Base-by-base conservation (phyloP, 92 coral and sea anemone genomes). In the Phenganax marumi region DNA sequence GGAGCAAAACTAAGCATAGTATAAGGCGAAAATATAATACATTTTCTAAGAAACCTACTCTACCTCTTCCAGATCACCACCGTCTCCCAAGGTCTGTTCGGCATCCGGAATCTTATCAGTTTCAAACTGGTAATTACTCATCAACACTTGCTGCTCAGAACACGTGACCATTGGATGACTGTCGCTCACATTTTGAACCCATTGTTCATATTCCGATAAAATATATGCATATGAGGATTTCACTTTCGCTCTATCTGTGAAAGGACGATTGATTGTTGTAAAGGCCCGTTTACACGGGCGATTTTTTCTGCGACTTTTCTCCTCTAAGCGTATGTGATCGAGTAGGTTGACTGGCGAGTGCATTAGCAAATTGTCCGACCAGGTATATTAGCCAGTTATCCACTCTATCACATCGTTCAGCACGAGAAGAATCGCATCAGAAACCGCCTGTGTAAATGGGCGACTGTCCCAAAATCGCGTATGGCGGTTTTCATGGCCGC, bases 81-180 rank as follows among this genome's bases (percentile, higher is more conserved):
- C 98, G 83, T 95, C 98, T n/a, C 98, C 98, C 50, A 82, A 89
- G 8, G 96, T 95, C 5, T 26, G 76, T 0, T 93, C 97, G 52
- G 93, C 95, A 47, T 89, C 80, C 16, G 80, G 85, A 10, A 66
- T 85, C 51, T 92, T 91, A 75, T 92, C 96, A 2, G 97, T 90
- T 81, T 95, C 98, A 83, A 91, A 95, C 52, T 74, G 80, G 77
- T 92, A 95, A 50, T 95, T 92, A 69, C 91, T 95, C 98, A 95
- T 95, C 64, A 92, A 89, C 25, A 89, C 69, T 56, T 91, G 87
- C 81, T 95, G 97, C 51, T 82, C 87, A 83, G 84, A 87, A 75
- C 98, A 95, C 60, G 85, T 84, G 46, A 92, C 87, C 64, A 90
- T 79, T 17, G 93, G 97, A 50, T 61, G 86, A 17, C 22, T 21